Conservation (phyloP, 2,888 invertebrate genomes). For the Hermodice carunculata region DNA sequence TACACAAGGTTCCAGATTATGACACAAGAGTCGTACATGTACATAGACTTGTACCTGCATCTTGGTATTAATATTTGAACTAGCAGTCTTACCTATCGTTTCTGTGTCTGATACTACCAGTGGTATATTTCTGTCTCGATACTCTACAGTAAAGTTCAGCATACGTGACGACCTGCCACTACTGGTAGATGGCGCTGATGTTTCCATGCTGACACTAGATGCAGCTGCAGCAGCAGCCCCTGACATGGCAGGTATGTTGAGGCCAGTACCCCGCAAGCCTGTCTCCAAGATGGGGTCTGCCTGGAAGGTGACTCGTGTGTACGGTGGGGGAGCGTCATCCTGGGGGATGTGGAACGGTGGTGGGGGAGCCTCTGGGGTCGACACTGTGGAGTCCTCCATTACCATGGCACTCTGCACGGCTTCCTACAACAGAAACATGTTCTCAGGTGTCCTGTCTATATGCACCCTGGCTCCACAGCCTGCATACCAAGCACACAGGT, state of each 20-base stretch:
- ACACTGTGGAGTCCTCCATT: conserved; percentile 18
- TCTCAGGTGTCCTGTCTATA: too few species aligned
- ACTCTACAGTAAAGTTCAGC: conserved; percentile 64
- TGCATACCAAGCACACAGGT: too few species aligned
- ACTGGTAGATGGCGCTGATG: neutral
- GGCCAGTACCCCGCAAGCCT: conserved; percentile 36
- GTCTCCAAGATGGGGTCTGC: conserved; percentile 52
- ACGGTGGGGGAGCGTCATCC: conserved; percentile 17
- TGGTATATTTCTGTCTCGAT: conserved; percentile 57
- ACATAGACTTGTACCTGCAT: neutral
- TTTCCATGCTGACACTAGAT: neutral
- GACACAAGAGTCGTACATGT: neutral
- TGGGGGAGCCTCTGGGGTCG: conserved; percentile 8
- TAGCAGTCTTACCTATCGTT: conserved; percentile 60
- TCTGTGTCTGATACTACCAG: conserved; percentile 59
- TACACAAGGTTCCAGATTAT: too few species aligned
- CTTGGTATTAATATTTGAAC: too few species aligned
- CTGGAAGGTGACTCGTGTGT: conserved; percentile 42
- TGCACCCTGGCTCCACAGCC: too few species aligned
- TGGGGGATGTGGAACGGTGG: neutral
- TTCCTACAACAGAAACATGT: too few species aligned
- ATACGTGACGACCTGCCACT: conserved; percentile 37
- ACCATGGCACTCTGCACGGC: conserved; percentile 28
- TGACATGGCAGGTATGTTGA: neutral
- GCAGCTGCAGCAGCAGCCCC: conserved; percentile 10